These are phyloP conservation scores for Pseudolaguvia tuberculata DNA, from an alignment of 2,113 vertebrate species.

Conservation along the genomic window DNA sequence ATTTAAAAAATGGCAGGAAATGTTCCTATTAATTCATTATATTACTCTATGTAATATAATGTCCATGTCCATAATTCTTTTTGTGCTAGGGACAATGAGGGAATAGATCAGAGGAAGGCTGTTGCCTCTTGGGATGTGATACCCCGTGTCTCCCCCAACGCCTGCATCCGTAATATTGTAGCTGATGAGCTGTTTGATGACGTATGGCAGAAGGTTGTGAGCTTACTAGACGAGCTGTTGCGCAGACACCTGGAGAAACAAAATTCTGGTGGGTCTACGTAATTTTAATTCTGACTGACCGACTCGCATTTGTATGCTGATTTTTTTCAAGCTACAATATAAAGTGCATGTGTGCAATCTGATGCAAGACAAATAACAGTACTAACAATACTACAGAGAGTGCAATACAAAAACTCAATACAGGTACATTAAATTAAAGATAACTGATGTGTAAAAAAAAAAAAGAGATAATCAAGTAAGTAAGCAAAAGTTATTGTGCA, in stretches of 20 bases:
- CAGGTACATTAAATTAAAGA: too few species aligned
- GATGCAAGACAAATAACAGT: too few species aligned
- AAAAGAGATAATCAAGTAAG: too few species aligned
- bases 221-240: constrained; percentile 66
- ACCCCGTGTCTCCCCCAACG: constrained; percentile 75
- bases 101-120: constrained; percentile 58
- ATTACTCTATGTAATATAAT: background rate
- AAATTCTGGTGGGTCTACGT: constrained; percentile 60
- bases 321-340: background rate
- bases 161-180: constrained; percentile 73
- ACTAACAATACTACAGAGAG: too few species aligned
- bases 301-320: background rate
- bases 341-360: background rate
- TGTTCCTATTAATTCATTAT: too few species aligned
- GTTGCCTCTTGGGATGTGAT: constrained; percentile 60
- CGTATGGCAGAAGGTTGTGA: constrained; percentile 67
- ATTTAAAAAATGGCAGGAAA: background rate
- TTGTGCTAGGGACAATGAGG: constrained; percentile 63
- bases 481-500: too few species aligned
- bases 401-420: too few species aligned
- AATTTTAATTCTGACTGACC: background rate
- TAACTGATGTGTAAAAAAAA: too few species aligned
- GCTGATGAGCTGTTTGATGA: constrained; percentile 74
- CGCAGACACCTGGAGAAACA: constrained; percentile 67
- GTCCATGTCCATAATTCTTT: background rate